Conservation (phyloP, 2,888 invertebrate genomes). For the Desoria tigrina region DNA sequence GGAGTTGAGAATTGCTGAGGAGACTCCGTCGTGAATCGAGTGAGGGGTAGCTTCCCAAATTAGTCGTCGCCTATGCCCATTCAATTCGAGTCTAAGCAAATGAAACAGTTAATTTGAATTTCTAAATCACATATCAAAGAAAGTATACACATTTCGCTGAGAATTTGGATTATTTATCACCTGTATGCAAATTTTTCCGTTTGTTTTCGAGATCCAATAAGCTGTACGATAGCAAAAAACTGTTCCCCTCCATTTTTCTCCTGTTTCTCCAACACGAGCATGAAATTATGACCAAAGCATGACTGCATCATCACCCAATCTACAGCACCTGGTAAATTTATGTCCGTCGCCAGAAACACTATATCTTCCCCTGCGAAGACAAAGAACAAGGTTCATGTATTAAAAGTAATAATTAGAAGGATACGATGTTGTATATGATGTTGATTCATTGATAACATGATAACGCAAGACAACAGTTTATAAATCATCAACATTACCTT, state of each 20-base stretch:
- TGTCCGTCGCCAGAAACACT: slow-evolving; percentile 98
- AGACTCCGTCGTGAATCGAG: slow-evolving; percentile 65
- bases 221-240: slow-evolving; percentile 96
- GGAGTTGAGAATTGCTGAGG: slow-evolving; percentile 63
- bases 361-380: slow-evolving; percentile 82
- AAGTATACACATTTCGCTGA: not conserved
- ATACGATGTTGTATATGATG: no score
- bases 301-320: slow-evolving; percentile 99
- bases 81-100: slow-evolving; percentile 64
- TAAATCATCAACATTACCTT: slow-evolving; percentile 65
- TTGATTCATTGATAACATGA: no score
- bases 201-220: slow-evolving; percentile 97
- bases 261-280: slow-evolving; percentile 98
- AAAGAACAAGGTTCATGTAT: not conserved
- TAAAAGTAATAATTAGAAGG: not conserved
- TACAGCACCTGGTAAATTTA: slow-evolving; percentile 97
- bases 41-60: slow-evolving; percentile 67
- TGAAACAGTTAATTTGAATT: not conserved
- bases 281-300: slow-evolving; percentile 98
- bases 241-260: slow-evolving; percentile 96
- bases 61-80: slow-evolving; percentile 62
- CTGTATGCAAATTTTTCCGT: slow-evolving; percentile 98
- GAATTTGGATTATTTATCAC: slow-evolving; percentile 59
- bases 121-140: slow-evolving; percentile 28
- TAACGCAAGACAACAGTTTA: not conserved